Evolutionary conservation across 2,113 vertebrate species (phyloP).

Genomic region (Blennius ocellaris): DNA sequence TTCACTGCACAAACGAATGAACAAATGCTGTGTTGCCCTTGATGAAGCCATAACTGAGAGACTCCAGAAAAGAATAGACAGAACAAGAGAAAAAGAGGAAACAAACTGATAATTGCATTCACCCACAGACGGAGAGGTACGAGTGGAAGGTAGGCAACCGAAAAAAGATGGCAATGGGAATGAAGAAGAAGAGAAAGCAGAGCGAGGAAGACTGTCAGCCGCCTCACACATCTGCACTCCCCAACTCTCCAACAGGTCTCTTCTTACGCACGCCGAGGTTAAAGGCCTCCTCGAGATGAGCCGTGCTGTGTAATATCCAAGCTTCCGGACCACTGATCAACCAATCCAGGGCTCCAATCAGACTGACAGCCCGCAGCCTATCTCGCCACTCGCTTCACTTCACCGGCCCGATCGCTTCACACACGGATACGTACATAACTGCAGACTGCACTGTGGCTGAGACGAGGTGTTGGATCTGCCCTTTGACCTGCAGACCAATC

Average conservation of each 20-base stretch:
- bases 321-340: constrained; percentile 65
- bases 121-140: too few relatives aligned
- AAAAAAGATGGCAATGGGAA: too few relatives aligned
- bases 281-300: constrained; percentile 59
- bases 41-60: too few relatives aligned
- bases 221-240: neutral
- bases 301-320: constrained; percentile 51
- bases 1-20: too few relatives aligned
- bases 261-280: constrained; percentile 41
- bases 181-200: too few relatives aligned
- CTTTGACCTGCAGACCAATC: constrained; percentile 30
- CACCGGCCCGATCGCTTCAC: constrained; percentile 36
- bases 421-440: constrained; percentile 7
- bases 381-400: constrained; percentile 46
- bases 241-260: constrained; percentile 9
- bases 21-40: too few relatives aligned
- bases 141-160: too few relatives aligned
- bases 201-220: neutral
- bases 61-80: too few relatives aligned
- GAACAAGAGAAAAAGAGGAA: too few relatives aligned
- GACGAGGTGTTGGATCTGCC: neutral
- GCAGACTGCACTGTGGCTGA: neutral
- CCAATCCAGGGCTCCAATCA: constrained; percentile 52
- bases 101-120: too few relatives aligned
- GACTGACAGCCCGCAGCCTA: constrained; percentile 53